These are phyloP conservation scores for Pteria penguin DNA, from an alignment of 2,888 invertebrate genomes.

Conservation along the genomic window DNA sequence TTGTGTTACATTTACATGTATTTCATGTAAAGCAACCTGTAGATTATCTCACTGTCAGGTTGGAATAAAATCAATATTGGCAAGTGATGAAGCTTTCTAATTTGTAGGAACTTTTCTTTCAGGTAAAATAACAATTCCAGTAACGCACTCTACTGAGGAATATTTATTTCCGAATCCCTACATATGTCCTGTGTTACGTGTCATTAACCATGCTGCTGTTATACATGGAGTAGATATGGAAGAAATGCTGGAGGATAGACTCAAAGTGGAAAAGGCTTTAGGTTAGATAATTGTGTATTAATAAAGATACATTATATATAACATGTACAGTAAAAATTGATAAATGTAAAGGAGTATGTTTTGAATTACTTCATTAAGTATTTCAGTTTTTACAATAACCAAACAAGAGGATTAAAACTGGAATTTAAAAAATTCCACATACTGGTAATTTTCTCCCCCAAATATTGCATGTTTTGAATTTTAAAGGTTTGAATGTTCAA, in stretches of 20 bases:
- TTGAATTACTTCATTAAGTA: not conserved
- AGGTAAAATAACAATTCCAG: slow-evolving; percentile 50
- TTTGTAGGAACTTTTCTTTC: too few species aligned
- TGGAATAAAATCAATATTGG: too few species aligned
- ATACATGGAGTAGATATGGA: slow-evolving; percentile 64
- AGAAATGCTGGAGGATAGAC: slow-evolving; percentile 56
- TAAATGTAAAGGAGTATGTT: too few species aligned
- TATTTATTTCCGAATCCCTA: slow-evolving; percentile 64
- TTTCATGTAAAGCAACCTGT: too few species aligned
- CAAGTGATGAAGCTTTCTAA: too few species aligned
- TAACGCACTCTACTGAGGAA: slow-evolving; percentile 50
- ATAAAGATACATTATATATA: not conserved
- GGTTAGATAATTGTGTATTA: slow-evolving; percentile 50
- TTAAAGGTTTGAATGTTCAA: too few species aligned
- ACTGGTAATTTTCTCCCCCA: too few species aligned
- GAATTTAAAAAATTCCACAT: too few species aligned
- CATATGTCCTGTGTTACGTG: slow-evolving; percentile 60
- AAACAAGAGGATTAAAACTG: not conserved
- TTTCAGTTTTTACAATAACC: too few species aligned
- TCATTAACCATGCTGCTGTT: slow-evolving; percentile 65
- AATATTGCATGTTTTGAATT: too few species aligned
- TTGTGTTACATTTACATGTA: too few species aligned
- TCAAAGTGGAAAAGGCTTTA: slow-evolving; percentile 56
- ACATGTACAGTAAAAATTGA: not conserved
- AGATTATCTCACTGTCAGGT: too few species aligned